Conservation (phyloP, 2,888 invertebrate species). For the Calliphora vomitoria region DNA sequence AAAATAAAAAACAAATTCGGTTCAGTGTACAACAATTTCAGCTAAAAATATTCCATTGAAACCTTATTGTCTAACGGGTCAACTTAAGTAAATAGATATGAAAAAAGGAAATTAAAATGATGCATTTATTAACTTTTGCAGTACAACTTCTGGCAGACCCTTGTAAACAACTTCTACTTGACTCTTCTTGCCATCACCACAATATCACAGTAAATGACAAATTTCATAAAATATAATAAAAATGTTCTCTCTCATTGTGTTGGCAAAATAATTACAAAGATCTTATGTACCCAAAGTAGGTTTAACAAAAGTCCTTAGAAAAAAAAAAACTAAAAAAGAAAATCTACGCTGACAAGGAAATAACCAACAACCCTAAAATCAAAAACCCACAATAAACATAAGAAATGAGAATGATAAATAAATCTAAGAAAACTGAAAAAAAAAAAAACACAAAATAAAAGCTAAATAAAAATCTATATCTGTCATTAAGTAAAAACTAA, state of each 20-base stretch:
- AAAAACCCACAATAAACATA: conserved; percentile 24
- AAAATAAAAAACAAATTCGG: no score
- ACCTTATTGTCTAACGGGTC: no score
- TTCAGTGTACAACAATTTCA: no score
- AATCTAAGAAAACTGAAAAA: neutral
- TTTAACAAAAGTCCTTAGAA: neutral
- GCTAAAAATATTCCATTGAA: no score
- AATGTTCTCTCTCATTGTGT: neutral
- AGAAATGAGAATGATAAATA: conserved; percentile 13
- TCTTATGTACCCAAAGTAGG: neutral
- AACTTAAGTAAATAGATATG: neutral
- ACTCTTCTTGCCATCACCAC: neutral
- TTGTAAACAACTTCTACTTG: no score
- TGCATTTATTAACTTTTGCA: no score
- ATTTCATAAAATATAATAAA: neutral
- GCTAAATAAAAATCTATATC: conserved; percentile 48
- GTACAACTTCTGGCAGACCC: no score
- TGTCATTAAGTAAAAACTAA: conserved; percentile 49
- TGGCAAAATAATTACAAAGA: neutral
- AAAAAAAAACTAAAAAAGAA: neutral
- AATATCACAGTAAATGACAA: neutral
- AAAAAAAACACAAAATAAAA: conserved; percentile 1
- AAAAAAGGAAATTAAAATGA: no score
- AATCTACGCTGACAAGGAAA: neutral
- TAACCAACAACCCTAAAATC: conserved; percentile 12